Evolutionary conservation across 1,140 invertebrate species (phyloP).

Genomic region (Trachelipus rathkii): DNA sequence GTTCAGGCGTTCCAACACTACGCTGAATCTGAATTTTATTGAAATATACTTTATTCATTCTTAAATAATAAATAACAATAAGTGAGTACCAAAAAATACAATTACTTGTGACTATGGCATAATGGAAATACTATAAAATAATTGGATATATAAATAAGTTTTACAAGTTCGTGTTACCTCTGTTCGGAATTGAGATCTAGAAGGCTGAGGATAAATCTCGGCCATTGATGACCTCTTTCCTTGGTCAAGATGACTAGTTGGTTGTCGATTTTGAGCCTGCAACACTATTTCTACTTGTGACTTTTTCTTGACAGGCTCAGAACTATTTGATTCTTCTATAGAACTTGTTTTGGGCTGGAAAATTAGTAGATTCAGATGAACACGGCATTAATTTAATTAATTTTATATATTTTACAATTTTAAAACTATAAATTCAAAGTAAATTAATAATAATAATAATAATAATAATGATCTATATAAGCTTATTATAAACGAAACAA

Average conservation of each 20-base stretch:
- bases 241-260: conserved; percentile 16
- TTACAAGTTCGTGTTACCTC: conserved; percentile 18
- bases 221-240: conserved; percentile 35
- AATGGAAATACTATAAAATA: no score
- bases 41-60: not conserved
- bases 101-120: not conserved
- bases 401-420: no score
- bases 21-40: conserved; percentile 29
- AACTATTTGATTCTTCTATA: conserved; percentile 3
- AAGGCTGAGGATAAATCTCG: conserved; percentile 33
- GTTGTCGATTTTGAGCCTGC: conserved; percentile 18
- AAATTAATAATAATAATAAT: no score
- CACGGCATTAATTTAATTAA: no score
- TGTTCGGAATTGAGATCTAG: conserved; percentile 27
- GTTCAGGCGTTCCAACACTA: conserved; percentile 19
- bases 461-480: no score
- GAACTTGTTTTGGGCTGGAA: not conserved
- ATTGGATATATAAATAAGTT: no score
- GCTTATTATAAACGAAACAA: no score
- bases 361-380: not conserved
- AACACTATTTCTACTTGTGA: conserved; percentile 33
- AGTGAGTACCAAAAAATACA: not conserved
- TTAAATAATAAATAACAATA: no score
- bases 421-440: no score
- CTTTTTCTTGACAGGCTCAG: conserved; percentile 28